Evolutionary conservation across 2,888 invertebrate species (phyloP).

Genomic region (Cephalotes varians): DNA sequence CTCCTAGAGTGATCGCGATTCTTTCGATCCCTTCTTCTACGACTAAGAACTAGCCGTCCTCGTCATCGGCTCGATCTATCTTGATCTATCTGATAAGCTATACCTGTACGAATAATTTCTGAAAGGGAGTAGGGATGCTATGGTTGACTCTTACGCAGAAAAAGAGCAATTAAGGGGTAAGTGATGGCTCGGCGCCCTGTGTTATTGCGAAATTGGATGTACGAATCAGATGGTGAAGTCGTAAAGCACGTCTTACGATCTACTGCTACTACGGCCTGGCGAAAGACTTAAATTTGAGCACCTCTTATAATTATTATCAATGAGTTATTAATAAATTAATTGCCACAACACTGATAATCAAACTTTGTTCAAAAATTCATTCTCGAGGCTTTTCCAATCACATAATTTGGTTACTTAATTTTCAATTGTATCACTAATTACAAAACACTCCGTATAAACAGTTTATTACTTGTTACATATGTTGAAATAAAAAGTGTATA

Average conservation of each 20-base stretch:
- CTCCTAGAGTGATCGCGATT: conserved; percentile 13
- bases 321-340: neutral
- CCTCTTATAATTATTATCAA: neutral
- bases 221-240: conserved; percentile 19
- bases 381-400: neutral
- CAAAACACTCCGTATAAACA: neutral
- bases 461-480: neutral
- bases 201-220: conserved; percentile 24
- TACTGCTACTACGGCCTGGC: neutral
- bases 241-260: conserved; percentile 1
- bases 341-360: neutral
- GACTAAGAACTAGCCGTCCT: conserved; percentile 9
- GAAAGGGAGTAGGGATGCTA: conserved; percentile 14
- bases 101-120: conserved; percentile 16
- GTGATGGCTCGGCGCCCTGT: conserved; percentile 14
- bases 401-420: neutral
- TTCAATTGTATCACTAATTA: neutral
- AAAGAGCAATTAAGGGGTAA: conserved; percentile 35
- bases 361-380: neutral
- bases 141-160: conserved; percentile 1
- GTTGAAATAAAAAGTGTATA: neutral
- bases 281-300: conserved; percentile 17
- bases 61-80: neutral
- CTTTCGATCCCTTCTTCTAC: conserved; percentile 23
- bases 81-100: conserved; percentile 9